These are phyloP conservation scores for Gymnocypris eckloni DNA, from an alignment of 2,797 vertebrate genomes.

Conservation along the genomic window DNA sequence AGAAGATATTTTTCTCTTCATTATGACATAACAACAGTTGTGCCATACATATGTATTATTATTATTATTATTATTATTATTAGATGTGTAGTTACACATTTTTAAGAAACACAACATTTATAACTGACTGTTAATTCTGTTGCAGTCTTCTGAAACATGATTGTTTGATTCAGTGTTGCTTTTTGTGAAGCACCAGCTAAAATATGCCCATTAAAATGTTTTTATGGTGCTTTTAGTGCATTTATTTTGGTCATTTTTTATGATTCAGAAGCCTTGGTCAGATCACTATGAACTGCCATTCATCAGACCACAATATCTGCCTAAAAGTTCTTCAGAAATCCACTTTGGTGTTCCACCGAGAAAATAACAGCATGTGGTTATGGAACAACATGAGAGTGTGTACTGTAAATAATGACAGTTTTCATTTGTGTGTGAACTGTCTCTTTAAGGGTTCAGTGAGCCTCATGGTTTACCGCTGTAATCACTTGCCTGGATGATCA, in stretches of 20 bases:
- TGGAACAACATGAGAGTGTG: neutral
- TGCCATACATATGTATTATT: too few relatives aligned
- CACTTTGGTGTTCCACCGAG: neutral
- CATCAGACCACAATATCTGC: neutral
- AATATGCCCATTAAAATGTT: neutral
- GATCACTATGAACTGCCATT: neutral
- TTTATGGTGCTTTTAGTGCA: neutral
- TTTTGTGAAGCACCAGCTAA: neutral
- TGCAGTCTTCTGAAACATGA: neutral
- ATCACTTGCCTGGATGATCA: slow-evolving; percentile 19
- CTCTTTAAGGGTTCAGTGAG: neutral
- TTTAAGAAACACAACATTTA: neutral
- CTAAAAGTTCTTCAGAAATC: neutral
- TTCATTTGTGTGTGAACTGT: slow-evolving; percentile 10
- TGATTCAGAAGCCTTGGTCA: neutral
- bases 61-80: too few relatives aligned
- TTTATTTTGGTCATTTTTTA: neutral
- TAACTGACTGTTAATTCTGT: neutral
- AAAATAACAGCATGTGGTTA: slow-evolving; percentile 9
- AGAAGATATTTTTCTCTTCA: too few relatives aligned
- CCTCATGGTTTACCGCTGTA: neutral
- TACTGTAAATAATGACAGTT: slow-evolving; percentile 18
- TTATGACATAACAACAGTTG: too few relatives aligned
- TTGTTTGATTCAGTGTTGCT: neutral
- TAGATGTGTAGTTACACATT: too few relatives aligned